Percentiles rank a stretch among this genome's conserved stretches.
Evolutionary conservation across 2,888 invertebrate genomes (phyloP).

Genomic region (Lasiommata megera): DNA sequence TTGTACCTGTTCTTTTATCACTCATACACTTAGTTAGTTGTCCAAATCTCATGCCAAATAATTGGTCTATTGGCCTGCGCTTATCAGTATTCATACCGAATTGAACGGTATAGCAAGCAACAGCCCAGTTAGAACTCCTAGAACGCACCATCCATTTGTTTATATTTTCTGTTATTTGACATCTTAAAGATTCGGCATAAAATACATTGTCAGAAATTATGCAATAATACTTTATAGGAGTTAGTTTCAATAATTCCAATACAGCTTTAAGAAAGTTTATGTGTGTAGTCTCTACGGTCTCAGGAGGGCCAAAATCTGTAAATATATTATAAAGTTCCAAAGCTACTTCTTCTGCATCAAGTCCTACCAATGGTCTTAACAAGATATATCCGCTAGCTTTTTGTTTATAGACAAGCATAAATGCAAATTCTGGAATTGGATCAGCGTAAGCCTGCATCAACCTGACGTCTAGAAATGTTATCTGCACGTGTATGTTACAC

Average conservation of each 20-base stretch:
- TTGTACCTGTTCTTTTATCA: neutral
- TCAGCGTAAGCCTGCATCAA: too few species aligned
- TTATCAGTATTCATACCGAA: conserved; percentile 6
- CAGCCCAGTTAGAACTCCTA: neutral
- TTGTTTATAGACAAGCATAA: conserved; percentile 20
- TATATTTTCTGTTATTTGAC: neutral
- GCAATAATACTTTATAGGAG: conserved; percentile 3
- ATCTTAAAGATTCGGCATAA: neutral
- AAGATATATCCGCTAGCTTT: conserved; percentile 5
- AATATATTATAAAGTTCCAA: conserved; percentile 26
- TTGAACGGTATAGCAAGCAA: conserved; percentile 7
- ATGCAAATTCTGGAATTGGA: neutral
- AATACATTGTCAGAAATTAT: neutral
- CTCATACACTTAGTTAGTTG: neutral
- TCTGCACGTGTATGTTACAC: neutral
- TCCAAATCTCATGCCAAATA: conserved; percentile 7
- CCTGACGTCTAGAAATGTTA: conserved; percentile 2
- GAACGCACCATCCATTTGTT: neutral
- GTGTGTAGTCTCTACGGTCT: conserved; percentile 3
- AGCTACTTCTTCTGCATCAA: conserved; percentile 15
- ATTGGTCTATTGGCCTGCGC: neutral
- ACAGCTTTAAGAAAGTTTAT: neutral
- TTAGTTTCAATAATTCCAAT: neutral
- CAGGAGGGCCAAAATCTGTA: conserved; percentile 24
- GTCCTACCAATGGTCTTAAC: conserved; percentile 12